A percentile compares a stretch with the other conserved stretches of the same genome.
Conservation (phyloP, 2,113 vertebrate species). For the Dipodomys ordii region DNA sequence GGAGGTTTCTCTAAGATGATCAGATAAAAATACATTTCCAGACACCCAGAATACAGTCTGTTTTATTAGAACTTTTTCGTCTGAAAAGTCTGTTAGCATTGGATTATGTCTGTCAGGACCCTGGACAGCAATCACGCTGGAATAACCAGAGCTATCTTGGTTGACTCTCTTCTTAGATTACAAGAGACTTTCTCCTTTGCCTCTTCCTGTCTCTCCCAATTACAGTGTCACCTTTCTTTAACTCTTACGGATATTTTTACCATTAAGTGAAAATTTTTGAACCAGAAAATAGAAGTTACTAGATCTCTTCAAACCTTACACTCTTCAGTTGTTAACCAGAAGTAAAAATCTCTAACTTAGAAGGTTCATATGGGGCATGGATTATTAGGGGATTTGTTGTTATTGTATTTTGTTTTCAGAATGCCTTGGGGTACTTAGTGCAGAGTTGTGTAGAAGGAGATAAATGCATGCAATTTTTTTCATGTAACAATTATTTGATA, state of each 20-base stretch:
- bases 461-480: background rate
- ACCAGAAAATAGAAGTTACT: conserved; percentile 4
- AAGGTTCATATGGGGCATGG: background rate
- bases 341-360: background rate
- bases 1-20: background rate
- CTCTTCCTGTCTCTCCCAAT: background rate
- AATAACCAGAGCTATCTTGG: accelerated
- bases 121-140: background rate
- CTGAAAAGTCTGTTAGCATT: background rate
- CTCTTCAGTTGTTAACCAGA: background rate
- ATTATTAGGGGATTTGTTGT: background rate
- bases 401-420: background rate
- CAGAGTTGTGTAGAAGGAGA: background rate
- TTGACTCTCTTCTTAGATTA: background rate
- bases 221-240: background rate
- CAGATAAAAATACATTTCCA: background rate
- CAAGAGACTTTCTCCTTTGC: no score
- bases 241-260: background rate
- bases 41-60: background rate
- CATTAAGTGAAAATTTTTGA: background rate
- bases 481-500: background rate
- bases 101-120: background rate
- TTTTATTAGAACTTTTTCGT: background rate
- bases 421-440: background rate
- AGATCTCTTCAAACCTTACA: background rate